Conservation (phyloP, 2,797 vertebrate genomes). For the Serranus cabrilla region DNA sequence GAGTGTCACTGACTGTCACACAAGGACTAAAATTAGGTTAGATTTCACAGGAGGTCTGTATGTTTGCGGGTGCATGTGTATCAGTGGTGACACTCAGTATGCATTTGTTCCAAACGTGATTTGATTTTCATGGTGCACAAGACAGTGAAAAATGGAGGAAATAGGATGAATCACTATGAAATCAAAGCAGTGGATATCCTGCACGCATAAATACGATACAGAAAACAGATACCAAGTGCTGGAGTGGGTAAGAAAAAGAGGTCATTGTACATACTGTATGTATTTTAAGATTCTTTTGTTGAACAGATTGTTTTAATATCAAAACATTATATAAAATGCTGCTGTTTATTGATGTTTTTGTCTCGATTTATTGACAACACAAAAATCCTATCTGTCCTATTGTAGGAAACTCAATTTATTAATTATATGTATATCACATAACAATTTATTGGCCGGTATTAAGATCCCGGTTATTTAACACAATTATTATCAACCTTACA, state of each 20-base stretch:
- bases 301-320: neutral
- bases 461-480: too few relatives aligned
- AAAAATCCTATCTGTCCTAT: neutral
- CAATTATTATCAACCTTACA: too few relatives aligned
- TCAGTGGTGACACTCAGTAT: constrained; percentile 47
- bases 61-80: constrained; percentile 49
- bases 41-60: constrained; percentile 56
- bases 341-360: neutral
- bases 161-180: constrained; percentile 52
- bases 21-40: constrained; percentile 64
- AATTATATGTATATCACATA: too few relatives aligned
- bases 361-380: neutral
- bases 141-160: constrained; percentile 39
- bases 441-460: too few relatives aligned
- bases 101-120: constrained; percentile 60
- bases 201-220: constrained; percentile 2
- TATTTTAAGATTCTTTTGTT: neutral
- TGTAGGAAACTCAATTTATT: too few relatives aligned
- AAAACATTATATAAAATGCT: neutral
- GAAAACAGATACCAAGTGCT: neutral
- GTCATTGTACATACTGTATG: neutral
- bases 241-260: neutral
- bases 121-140: constrained; percentile 55
- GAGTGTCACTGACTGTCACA: constrained; percentile 69
- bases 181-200: constrained; percentile 40